These are phyloP conservation scores for Drosophila busckii DNA, from an alignment of 1,140 invertebrate species.

Conservation along the genomic window DNA sequence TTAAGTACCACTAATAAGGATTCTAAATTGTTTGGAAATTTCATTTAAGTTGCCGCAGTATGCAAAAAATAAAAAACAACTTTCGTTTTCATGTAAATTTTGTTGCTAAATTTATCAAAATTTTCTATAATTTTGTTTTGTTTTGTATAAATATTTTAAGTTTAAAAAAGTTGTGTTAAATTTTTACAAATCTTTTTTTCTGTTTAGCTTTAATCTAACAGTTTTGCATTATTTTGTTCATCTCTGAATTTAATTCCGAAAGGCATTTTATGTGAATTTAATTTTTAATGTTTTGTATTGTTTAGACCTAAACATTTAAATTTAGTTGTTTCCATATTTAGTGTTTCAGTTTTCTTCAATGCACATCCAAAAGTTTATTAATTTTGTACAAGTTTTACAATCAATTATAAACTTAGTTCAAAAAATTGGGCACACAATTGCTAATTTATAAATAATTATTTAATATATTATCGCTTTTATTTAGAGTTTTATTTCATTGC, in stretches of 20 bases:
- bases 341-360: constrained; percentile 23
- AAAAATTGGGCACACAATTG: constrained; percentile 65
- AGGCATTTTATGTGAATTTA: constrained; percentile 76
- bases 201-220: constrained; percentile 21
- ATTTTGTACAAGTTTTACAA: constrained; percentile 38
- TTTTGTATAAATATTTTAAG: constrained; percentile 56
- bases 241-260: constrained; percentile 78
- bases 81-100: constrained; percentile 53
- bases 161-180: constrained; percentile 52
- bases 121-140: constrained; percentile 57
- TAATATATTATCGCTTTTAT: constrained; percentile 24
- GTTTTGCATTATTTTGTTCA: constrained; percentile 43
- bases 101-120: constrained; percentile 51
- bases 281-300: constrained; percentile 14
- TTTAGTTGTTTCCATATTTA: constrained; percentile 66
- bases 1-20: not conserved
- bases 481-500: constrained; percentile 27
- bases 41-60: not conserved
- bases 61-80: constrained; percentile 35
- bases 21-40: not conserved
- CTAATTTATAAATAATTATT: constrained; percentile 39
- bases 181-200: constrained; percentile 30
- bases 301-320: constrained; percentile 71
- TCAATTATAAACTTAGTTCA: constrained; percentile 43
- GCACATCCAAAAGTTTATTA: constrained; percentile 40